phyloP scores from a whole-genome alignment of 2,113 vertebrate genomes.

The Lota lota region DNA sequence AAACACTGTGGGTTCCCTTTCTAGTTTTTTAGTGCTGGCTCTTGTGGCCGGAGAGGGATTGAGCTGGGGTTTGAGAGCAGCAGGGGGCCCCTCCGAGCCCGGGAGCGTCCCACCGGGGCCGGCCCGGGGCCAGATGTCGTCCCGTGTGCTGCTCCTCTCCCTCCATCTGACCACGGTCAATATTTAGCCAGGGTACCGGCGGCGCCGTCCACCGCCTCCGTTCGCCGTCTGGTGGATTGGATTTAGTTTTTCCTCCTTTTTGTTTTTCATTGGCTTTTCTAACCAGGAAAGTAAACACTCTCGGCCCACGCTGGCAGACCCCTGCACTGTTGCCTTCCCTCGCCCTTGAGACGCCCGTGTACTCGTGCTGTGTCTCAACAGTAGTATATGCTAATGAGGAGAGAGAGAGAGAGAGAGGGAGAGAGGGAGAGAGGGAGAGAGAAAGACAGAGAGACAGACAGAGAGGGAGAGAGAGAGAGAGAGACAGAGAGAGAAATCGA shows the following conservation, averaged over 20 bases:
- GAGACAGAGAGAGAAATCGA: conserved; percentile 38
- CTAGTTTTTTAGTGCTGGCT: conserved; percentile 39
- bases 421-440: not conserved
- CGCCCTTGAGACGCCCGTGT: not conserved
- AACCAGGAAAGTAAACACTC: conserved; percentile 47
- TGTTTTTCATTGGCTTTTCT: conserved; percentile 13
- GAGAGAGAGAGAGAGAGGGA: conserved; percentile 38
- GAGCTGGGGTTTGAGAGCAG: conserved; percentile 46
- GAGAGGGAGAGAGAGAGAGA: too few species aligned
- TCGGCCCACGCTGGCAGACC: conserved; percentile 43
- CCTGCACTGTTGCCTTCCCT: conserved; percentile 11
- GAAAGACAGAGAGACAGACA: too few species aligned
- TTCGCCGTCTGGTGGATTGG: conserved; percentile 43
- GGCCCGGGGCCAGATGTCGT: conserved; percentile 68
- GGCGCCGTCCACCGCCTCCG: not conserved
- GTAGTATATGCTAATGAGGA: conserved; percentile 59
- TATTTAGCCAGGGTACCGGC: conserved; percentile 70
- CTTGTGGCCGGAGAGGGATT: conserved; percentile 48
- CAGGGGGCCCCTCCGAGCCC: conserved; percentile 61
- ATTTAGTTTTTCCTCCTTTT: conserved; percentile 23
- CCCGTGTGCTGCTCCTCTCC: conserved; percentile 38
- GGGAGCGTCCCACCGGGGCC: conserved; percentile 58
- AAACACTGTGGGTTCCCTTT: conserved; percentile 27
- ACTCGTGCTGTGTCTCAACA: too few species aligned
- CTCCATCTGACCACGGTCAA: conserved; percentile 76